Percentiles rank a stretch among this genome's conserved stretches.
These are phyloP conservation scores for Calidris pygmaea DNA, from an alignment of 2,113 vertebrate species.

Conservation along the genomic window DNA sequence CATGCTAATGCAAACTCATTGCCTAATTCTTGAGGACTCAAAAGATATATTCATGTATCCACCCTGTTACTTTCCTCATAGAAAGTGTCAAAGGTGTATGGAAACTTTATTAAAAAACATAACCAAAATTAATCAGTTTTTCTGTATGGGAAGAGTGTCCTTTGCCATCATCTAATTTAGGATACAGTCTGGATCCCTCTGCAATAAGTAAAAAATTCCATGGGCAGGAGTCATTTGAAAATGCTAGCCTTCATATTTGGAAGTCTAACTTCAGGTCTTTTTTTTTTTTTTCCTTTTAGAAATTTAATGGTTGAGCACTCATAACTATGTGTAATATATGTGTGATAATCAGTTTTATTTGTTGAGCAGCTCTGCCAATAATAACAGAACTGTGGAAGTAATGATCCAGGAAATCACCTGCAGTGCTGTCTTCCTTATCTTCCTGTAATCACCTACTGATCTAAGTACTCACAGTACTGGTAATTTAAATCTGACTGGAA, in stretches of 20 bases:
- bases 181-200: background rate
- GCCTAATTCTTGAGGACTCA: background rate
- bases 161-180: background rate
- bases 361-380: background rate
- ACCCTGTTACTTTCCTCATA: background rate
- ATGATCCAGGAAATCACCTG: conserved; percentile 1
- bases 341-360: conserved; percentile 12
- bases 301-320: background rate
- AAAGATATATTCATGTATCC: background rate
- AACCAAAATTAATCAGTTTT: background rate
- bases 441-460: background rate
- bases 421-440: background rate
- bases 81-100: background rate
- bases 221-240: background rate
- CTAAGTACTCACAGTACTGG: background rate
- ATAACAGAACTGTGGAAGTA: background rate
- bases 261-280: background rate
- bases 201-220: background rate
- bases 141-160: background rate
- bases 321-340: background rate
- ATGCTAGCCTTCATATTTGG: background rate
- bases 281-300: background rate
- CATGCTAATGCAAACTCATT: background rate
- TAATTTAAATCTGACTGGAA: background rate
- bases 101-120: background rate